phyloP scores from a whole-genome alignment of 2,888 invertebrate species.

The Octonoba sinensis region DNA sequence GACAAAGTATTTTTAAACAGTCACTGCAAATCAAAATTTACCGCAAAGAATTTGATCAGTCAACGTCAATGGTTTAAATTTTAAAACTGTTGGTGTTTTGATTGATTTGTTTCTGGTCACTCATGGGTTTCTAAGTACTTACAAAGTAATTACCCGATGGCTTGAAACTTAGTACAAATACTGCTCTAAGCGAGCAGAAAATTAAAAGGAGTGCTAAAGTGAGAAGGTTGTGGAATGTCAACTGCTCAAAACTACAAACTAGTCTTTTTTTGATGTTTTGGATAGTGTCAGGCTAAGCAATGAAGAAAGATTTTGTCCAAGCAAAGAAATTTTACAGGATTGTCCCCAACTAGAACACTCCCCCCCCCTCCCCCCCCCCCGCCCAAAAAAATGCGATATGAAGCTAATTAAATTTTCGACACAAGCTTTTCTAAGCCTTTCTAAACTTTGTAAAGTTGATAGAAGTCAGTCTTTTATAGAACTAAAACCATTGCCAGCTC shows the following conservation, averaged over 20 bases:
- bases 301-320: background rate
- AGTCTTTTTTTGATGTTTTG: conserved; percentile 1
- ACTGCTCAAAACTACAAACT: conserved; percentile 6
- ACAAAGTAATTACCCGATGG: background rate
- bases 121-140: background rate
- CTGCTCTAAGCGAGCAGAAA: background rate
- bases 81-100: no score
- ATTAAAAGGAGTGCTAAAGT: background rate
- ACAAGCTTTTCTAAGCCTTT: background rate
- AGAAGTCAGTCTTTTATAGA: no score
- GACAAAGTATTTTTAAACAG: background rate
- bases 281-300: background rate
- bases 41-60: no score
- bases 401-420: background rate
- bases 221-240: conserved; percentile 4
- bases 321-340: background rate
- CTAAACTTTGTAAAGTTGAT: no score
- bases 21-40: no score
- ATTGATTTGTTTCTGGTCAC: no score
- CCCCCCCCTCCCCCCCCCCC: no score
- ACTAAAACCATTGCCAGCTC: background rate
- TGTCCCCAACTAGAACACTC: background rate
- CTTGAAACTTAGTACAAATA: conserved; percentile 4
- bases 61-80: no score
- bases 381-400: background rate